phyloP scores from a whole-genome alignment of 2,113 vertebrate genomes.

The Anolis sagrei region DNA sequence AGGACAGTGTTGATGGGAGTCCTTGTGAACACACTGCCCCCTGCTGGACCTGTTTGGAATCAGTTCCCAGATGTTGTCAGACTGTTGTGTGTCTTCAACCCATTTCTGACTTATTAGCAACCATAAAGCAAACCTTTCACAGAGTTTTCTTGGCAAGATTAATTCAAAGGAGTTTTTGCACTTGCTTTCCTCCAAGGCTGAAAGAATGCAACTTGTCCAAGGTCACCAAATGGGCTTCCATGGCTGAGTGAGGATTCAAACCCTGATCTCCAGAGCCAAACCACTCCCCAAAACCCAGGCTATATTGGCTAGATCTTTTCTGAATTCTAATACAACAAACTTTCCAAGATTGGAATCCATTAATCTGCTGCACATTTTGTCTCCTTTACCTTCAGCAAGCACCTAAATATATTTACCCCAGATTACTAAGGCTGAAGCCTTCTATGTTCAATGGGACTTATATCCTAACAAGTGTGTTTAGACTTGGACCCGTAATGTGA shows the following conservation, averaged over 20 bases:
- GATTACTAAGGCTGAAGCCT: too few relatives aligned
- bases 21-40: not conserved
- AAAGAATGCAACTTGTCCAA: too few relatives aligned
- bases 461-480: not conserved
- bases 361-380: not conserved
- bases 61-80: not conserved
- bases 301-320: not conserved
- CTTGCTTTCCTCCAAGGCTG: too few relatives aligned
- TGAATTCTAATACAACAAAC: not conserved
- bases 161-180: too few relatives aligned
- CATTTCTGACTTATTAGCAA: too few relatives aligned
- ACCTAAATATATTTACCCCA: not conserved
- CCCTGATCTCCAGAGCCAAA: too few relatives aligned
- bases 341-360: not conserved
- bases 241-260: too few relatives aligned
- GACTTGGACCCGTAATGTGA: not conserved
- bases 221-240: too few relatives aligned
- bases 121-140: too few relatives aligned
- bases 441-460: not conserved
- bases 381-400: not conserved
- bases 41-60: not conserved
- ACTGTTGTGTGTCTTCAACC: too few relatives aligned
- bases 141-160: too few relatives aligned
- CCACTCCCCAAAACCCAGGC: not conserved
- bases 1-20: not conserved